These are phyloP conservation scores for Cyprinella venusta DNA, from an alignment of 2,797 vertebrate genomes.

Conservation along the genomic window DNA sequence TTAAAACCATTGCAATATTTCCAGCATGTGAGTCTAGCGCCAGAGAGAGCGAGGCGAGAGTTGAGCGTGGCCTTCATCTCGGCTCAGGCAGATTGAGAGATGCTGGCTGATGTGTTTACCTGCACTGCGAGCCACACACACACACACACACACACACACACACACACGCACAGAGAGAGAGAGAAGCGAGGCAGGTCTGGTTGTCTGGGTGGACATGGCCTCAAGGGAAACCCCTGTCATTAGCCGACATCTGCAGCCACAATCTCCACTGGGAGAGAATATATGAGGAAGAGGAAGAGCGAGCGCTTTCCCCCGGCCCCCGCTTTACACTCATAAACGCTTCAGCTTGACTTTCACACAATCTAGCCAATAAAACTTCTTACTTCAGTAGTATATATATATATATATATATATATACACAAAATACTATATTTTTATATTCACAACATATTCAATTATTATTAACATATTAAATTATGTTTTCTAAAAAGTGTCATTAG, in stretches of 20 bases:
- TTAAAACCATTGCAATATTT: neutral
- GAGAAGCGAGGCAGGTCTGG: slow-evolving; percentile 21
- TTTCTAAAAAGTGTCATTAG: too few relatives aligned
- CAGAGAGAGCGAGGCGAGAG: neutral
- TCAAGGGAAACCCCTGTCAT: slow-evolving; percentile 71
- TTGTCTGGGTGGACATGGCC: slow-evolving; percentile 58
- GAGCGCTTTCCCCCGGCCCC: too few relatives aligned
- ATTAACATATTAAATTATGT: too few relatives aligned
- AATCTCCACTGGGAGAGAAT: slow-evolving; percentile 22
- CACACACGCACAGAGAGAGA: too few relatives aligned
- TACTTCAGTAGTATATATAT: neutral
- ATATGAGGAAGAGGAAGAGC: slow-evolving; percentile 10
- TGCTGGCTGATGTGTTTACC: slow-evolving; percentile 30
- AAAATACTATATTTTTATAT: too few relatives aligned
- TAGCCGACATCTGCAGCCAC: slow-evolving; percentile 76
- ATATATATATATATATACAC: too few relatives aligned
- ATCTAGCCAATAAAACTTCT: neutral
- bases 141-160: slow-evolving; percentile 37
- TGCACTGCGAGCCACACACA: slow-evolving; percentile 26
- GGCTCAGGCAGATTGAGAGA: slow-evolving; percentile 16
- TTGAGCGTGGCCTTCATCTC: neutral
- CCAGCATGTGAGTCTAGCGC: neutral
- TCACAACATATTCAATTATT: too few relatives aligned
- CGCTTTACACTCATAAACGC: neutral
- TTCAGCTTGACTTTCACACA: neutral